Base-by-base conservation (phyloP, 2,888 invertebrate genomes). In the Ophioninae sp. region DNA sequence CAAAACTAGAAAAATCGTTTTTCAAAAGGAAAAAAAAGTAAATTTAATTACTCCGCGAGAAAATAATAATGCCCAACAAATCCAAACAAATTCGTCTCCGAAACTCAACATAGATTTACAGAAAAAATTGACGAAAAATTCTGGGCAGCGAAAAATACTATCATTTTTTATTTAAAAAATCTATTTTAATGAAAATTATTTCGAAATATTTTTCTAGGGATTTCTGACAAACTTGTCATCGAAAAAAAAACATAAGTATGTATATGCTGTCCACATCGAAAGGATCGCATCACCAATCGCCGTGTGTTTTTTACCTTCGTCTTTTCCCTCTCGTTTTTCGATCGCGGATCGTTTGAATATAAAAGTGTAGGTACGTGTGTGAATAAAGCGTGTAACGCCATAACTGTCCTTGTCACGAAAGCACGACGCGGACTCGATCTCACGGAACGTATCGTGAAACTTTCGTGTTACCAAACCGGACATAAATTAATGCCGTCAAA, bases 401-500 rank as follows among this genome's bases (percentile, higher is more conserved):
- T 65, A 65, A 75, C 74, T 75, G 65, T 82, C 74, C 75, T 76
- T 56, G 76, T 83, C 68, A 30, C 30, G 73, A 41, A 39, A 59
- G 63, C 73, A 73, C 67, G 71, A 63, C 72, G 58, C 51, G 17
- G 75, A 65, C 51, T 69, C 68, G 67, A 81, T 71, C 69, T 63
- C 41, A 61, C 68, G 30, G 56, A 51, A 51, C 59, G 41, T 37
- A 65, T 75, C 67, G n/a, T 39, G 23, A 63, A 80, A n/a, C 61
- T 67, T 90, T 90, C 88, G 90, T 44, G 88, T 91, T 92, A 91
- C 91, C 91, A 91, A 91, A 91, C 90, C 90, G 89, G 88, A 90
- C 91, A 91, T 91, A 91, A 91, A 92, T 92, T 92, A 91, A 92
- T 92, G 90, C 91, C 91, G 90, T 91, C 90, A 90, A 92, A 91